These are phyloP conservation scores for Oophaga sylvatica DNA, from an alignment of 2,797 vertebrate species.

Conservation along the genomic window DNA sequence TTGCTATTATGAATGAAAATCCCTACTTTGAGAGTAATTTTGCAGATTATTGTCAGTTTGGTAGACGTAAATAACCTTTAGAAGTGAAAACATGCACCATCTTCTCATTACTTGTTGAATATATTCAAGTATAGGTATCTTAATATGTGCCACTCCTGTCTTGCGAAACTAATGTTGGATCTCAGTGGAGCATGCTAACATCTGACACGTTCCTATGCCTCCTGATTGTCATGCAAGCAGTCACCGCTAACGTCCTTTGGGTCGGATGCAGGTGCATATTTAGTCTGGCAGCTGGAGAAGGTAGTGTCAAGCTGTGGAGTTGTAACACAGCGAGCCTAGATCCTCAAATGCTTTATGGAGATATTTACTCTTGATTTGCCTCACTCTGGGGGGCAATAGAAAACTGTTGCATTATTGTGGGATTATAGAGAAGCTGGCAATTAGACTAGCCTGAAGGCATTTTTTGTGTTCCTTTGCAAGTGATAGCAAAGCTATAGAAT, in stretches of 20 bases:
- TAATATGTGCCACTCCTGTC: slow-evolving; percentile 34
- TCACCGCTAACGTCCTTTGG: slow-evolving; percentile 36
- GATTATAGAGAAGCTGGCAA: slow-evolving; percentile 44
- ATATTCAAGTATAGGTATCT: slow-evolving; percentile 3
- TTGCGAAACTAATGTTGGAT: slow-evolving; percentile 31
- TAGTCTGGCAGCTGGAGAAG: slow-evolving; percentile 40
- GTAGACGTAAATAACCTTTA: not conserved
- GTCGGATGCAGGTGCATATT: slow-evolving; percentile 47
- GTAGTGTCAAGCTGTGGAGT: slow-evolving; percentile 41
- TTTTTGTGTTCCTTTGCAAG: slow-evolving; percentile 38
- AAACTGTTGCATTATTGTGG: slow-evolving; percentile 48
- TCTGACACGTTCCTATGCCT: slow-evolving; percentile 27
- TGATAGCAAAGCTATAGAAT: slow-evolving; percentile 31
- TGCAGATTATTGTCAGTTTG: not conserved
- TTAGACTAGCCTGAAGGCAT: slow-evolving; percentile 40
- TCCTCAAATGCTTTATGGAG: slow-evolving; percentile 38
- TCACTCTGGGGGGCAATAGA: slow-evolving; percentile 50
- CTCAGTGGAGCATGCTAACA: slow-evolving; percentile 50
- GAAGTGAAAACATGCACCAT: not conserved
- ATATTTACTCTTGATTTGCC: slow-evolving; percentile 53
- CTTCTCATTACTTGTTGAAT: slow-evolving; percentile 6
- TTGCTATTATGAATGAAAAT: not conserved
- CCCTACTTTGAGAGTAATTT: not conserved
- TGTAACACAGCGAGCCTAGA: slow-evolving; percentile 30
- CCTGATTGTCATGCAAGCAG: slow-evolving; percentile 48